Evolutionary conservation across 1,140 invertebrate genomes (phyloP).

Genomic region (Agraylea sexmaculata): DNA sequence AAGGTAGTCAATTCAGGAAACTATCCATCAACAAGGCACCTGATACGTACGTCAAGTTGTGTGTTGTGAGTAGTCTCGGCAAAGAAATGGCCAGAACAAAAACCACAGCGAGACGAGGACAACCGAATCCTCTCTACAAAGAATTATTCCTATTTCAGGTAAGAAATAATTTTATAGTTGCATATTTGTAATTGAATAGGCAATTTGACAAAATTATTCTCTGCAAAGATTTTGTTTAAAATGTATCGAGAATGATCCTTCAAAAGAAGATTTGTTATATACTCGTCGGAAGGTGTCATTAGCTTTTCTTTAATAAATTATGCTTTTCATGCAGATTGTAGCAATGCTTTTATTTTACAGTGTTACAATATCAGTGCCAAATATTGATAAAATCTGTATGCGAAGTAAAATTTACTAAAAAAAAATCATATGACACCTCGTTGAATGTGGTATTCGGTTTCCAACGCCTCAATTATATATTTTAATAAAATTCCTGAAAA

Average conservation of each 20-base stretch:
- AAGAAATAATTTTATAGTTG: slow-evolving; percentile 22
- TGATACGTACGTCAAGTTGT: slow-evolving; percentile 88
- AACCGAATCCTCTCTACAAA: slow-evolving; percentile 91
- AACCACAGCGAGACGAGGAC: slow-evolving; percentile 77
- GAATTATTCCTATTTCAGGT: slow-evolving; percentile 94
- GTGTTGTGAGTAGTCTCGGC: slow-evolving; percentile 80
- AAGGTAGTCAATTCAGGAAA: slow-evolving; percentile 84
- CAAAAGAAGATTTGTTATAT: no score
- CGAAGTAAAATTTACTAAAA: no score
- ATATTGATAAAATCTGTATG: no score
- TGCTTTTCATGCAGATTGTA: no score
- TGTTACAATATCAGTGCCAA: no score
- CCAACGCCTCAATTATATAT: slow-evolving; percentile 1
- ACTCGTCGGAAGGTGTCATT: no score
- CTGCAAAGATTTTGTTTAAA: background rate
- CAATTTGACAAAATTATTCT: background rate
- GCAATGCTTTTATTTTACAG: no score
- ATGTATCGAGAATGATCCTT: no score
- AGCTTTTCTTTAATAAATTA: no score
- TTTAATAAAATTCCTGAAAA: slow-evolving; percentile 1
- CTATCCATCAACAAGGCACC: slow-evolving; percentile 63
- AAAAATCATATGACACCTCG: no score
- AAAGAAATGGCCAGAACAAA: slow-evolving; percentile 88
- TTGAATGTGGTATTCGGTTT: slow-evolving; percentile 1
- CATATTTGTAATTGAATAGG: no score